phyloP scores from a whole-genome alignment of 2,797 vertebrate species.

The Enteromius afrohamiltoni region DNA sequence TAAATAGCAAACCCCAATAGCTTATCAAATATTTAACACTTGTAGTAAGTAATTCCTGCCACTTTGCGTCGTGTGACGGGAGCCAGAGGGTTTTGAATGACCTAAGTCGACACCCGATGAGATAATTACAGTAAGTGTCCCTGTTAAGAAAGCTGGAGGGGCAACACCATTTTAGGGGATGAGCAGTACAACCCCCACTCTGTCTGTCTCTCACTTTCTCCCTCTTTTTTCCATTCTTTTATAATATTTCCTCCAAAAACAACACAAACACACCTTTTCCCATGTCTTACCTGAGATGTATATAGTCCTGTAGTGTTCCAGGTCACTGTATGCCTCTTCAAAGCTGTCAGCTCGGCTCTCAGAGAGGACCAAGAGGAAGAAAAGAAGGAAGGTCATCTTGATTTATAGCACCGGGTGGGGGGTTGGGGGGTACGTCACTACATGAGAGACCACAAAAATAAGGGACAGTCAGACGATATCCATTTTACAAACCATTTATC shows the following conservation, averaged over 20 bases:
- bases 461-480: neutral
- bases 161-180: constrained; percentile 23
- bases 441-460: constrained; percentile 26
- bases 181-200: constrained; percentile 14
- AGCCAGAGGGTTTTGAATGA: constrained; percentile 36
- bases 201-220: neutral
- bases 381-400: constrained; percentile 86
- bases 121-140: constrained; percentile 28
- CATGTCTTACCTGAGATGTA: constrained; percentile 87
- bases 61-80: constrained; percentile 16
- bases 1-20: constrained; percentile 2
- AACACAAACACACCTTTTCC: neutral
- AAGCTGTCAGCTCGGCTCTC: constrained; percentile 81
- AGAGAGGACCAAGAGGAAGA: constrained; percentile 83
- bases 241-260: constrained; percentile 15
- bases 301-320: constrained; percentile 86
- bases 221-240: neutral
- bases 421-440: constrained; percentile 81
- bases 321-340: constrained; percentile 77
- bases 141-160: constrained; percentile 20
- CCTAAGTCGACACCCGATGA: constrained; percentile 30
- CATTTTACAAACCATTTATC: neutral
- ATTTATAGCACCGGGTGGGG: constrained; percentile 68
- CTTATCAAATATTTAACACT: constrained; percentile 48
- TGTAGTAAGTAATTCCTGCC: constrained; percentile 33